Conservation (phyloP, 2,888 invertebrate species). For the Vannuccia rotundouncinata region DNA sequence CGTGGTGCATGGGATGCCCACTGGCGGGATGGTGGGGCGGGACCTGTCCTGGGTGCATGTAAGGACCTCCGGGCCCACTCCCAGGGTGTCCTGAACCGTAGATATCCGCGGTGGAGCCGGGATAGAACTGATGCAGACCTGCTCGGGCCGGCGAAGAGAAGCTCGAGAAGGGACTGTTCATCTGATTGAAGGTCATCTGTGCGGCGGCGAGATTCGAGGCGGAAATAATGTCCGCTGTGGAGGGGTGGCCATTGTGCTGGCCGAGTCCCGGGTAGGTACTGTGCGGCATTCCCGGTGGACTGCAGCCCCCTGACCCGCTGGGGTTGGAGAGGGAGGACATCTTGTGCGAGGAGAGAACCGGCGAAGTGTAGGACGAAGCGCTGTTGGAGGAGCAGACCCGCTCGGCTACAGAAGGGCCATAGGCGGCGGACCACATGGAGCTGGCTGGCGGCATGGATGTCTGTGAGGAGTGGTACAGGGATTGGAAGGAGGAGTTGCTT, state of each 20-base stretch:
- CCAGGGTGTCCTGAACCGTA: background rate
- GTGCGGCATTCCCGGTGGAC: background rate
- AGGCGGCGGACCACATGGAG: background rate
- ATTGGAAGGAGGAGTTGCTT: background rate
- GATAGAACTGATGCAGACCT: background rate
- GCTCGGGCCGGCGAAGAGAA: background rate
- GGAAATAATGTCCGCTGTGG: background rate
- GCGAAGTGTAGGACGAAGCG: background rate
- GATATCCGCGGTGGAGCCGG: background rate
- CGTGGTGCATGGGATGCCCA: background rate
- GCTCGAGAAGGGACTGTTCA: background rate
- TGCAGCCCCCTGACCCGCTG: background rate
- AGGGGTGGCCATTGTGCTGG: background rate
- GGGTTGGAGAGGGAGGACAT: background rate
- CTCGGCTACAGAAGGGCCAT: background rate
- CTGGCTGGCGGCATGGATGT: background rate
- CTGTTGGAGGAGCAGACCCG: background rate
- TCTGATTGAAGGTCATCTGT: conserved; percentile 19
- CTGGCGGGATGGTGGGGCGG: background rate
- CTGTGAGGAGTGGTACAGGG: background rate
- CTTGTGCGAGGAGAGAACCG: background rate
- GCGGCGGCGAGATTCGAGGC: background rate
- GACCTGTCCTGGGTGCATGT: background rate
- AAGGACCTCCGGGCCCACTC: background rate
- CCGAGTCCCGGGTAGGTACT: background rate